phyloP scores from a whole-genome alignment of 2,797 vertebrate species.

The Pangasius djambal region DNA sequence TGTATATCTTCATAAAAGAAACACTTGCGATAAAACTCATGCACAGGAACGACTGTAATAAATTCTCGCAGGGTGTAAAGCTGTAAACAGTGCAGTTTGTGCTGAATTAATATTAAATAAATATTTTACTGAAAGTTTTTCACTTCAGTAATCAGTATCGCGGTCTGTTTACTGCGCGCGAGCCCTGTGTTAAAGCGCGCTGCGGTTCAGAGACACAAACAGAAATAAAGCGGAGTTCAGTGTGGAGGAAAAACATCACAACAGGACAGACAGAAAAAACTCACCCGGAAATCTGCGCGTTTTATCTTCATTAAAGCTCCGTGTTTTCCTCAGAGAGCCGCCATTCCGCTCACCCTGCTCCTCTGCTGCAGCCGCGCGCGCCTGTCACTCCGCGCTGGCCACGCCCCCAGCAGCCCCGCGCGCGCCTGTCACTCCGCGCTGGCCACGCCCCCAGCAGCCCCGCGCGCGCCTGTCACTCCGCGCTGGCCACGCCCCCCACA shows the following conservation, averaged over 20 bases:
- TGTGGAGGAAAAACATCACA: background rate
- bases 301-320: background rate
- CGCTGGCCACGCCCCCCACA: background rate
- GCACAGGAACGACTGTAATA: too few species aligned
- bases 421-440: background rate
- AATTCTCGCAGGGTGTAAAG: accelerated
- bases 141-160: background rate
- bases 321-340: background rate
- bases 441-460: background rate
- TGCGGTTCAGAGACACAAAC: background rate
- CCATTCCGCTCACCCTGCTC: background rate
- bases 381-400: background rate
- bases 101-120: background rate
- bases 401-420: background rate
- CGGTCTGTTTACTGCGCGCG: background rate
- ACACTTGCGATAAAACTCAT: background rate
- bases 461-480: background rate
- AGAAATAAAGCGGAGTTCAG: background rate
- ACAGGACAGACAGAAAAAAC: background rate
- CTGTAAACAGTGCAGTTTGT: background rate
- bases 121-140: background rate
- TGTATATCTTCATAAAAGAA: background rate
- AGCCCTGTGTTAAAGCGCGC: background rate
- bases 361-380: background rate
- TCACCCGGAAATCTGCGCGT: background rate